Percentiles rank a stretch among this genome's conserved stretches.
Evolutionary conservation across 2,113 vertebrate genomes (phyloP).

Genomic region (Oryzias curvinotus): DNA sequence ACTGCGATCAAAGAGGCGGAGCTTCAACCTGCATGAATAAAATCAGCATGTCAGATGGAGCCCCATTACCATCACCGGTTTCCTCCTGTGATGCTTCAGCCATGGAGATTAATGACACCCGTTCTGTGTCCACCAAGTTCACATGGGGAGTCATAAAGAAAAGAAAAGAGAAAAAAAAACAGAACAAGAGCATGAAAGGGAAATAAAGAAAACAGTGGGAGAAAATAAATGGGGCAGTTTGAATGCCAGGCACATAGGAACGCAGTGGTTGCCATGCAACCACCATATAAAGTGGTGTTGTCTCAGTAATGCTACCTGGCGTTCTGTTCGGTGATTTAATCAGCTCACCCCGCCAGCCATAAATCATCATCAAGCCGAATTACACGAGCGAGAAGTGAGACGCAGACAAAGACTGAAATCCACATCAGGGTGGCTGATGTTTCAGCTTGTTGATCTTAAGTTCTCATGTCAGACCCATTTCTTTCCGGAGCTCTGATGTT

Average conservation of each 20-base stretch:
- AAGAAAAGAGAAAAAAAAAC: conserved; percentile 7
- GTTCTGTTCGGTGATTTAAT: conserved; percentile 70
- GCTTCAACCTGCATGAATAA: conserved; percentile 7
- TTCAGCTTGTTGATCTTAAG: conserved; percentile 25
- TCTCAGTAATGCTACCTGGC: conserved; percentile 64
- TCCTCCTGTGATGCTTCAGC: conserved; percentile 17
- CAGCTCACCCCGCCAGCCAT: conserved; percentile 60
- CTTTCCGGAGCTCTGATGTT: background rate
- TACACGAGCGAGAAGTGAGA: conserved; percentile 48
- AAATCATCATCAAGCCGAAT: conserved; percentile 70
- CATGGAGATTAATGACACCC: conserved; percentile 32
- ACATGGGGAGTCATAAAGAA: conserved; percentile 1
- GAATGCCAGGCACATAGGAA: conserved; percentile 41
- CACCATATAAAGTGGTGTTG: conserved; percentile 58
- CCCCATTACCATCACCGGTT: conserved; percentile 13
- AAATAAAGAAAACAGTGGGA: background rate
- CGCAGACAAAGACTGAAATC: conserved; percentile 27
- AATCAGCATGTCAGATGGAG: conserved; percentile 3
- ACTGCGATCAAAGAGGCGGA: background rate
- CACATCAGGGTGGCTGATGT: conserved; percentile 13
- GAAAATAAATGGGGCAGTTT: conserved; percentile 27
- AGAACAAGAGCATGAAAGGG: background rate
- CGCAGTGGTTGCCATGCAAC: conserved; percentile 62
- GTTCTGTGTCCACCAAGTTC: background rate
- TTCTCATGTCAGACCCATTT: conserved; percentile 10